Evolutionary conservation across 1,140 invertebrate species (phyloP).

Genomic region (Hylaeus volcanicus): DNA sequence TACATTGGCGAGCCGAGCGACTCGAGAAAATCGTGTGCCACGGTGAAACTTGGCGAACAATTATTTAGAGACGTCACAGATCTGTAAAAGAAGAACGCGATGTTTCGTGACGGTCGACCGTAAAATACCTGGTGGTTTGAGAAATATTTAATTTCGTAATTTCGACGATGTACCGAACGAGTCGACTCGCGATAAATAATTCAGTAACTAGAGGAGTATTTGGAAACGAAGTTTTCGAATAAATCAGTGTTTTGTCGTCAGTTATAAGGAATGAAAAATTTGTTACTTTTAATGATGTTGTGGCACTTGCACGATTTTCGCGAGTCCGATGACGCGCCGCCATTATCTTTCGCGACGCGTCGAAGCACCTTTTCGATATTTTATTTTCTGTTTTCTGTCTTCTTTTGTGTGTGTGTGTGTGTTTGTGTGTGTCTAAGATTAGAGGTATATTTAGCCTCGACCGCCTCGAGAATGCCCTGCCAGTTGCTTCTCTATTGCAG

Average conservation of each 20-base stretch:
- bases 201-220: neutral
- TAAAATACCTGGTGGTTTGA: neutral
- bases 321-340: neutral
- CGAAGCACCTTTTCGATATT: neutral
- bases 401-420: neutral
- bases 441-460: constrained; percentile 57
- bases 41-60: neutral
- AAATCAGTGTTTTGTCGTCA: no score
- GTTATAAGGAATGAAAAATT: no score
- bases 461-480: constrained; percentile 50
- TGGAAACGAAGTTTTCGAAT: no score
- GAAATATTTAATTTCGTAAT: constrained; percentile 29
- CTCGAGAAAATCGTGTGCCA: constrained; percentile 11
- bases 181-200: neutral
- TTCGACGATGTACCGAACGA: neutral
- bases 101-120: neutral
- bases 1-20: constrained; percentile 25
- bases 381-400: neutral
- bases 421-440: constrained; percentile 1
- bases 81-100: neutral
- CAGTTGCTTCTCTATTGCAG: constrained; percentile 31
- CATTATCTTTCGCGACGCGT: neutral
- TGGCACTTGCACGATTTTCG: neutral
- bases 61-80: neutral
- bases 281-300: neutral